These are phyloP conservation scores for Papilio dardanus DNA, from an alignment of 1,140 invertebrate genomes.

Conservation along the genomic window DNA sequence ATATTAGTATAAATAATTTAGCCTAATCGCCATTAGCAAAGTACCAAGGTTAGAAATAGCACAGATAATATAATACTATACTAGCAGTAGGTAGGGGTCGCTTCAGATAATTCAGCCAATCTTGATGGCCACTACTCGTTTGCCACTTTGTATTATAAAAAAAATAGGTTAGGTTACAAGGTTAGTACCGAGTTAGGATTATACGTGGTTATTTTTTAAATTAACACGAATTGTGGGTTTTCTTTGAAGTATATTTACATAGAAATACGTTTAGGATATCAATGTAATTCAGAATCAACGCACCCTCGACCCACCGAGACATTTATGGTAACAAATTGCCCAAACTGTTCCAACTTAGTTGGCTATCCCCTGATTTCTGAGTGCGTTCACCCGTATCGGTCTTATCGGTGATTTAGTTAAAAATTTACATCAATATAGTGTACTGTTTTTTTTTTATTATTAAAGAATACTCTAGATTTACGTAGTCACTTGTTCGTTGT, in stretches of 20 bases:
- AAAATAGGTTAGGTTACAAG: too few species aligned
- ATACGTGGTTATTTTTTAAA: not conserved
- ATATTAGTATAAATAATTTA: too few species aligned
- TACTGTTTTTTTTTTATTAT: not conserved
- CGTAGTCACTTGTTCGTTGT: too few species aligned
- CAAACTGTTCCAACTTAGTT: conserved; percentile 11
- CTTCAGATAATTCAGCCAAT: too few species aligned
- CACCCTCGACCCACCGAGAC: conserved; percentile 22
- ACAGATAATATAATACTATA: too few species aligned
- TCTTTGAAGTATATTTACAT: conserved; percentile 24
- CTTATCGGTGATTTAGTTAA: conserved; percentile 6
- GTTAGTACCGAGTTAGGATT: too few species aligned
- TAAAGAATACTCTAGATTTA: too few species aligned
- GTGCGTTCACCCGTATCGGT: conserved; percentile 7
- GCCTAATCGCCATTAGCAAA: too few species aligned
- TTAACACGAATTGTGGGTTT: not conserved
- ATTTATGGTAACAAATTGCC: conserved; percentile 33
- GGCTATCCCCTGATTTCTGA: conserved; percentile 23
- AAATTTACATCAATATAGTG: not conserved
- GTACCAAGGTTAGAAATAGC: too few species aligned
- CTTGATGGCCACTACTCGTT: too few species aligned
- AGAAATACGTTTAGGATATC: conserved; percentile 1
- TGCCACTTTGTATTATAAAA: too few species aligned
- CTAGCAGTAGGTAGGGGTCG: too few species aligned
- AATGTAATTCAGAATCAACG: conserved; percentile 8